phyloP scores from a whole-genome alignment of 2,113 vertebrate species.

The Entomyzon cyanotis region DNA sequence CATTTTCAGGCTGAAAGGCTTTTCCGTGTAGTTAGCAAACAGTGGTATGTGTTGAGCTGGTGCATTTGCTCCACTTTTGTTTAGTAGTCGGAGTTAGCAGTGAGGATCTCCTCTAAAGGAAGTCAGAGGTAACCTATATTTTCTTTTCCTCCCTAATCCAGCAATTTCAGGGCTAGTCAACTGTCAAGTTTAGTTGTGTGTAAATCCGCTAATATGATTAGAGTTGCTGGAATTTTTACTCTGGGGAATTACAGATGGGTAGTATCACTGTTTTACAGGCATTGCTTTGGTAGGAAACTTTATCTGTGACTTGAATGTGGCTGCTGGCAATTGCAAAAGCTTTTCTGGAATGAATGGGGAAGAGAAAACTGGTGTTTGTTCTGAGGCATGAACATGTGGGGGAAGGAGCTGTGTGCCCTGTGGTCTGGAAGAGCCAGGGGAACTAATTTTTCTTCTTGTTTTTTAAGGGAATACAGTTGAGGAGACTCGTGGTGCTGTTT shows the following conservation, averaged over 20 bases:
- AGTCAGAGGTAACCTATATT: not conserved
- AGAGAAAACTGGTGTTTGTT: not conserved
- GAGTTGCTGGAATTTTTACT: conserved; percentile 40
- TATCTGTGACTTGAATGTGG: not conserved
- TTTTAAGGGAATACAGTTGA: not conserved
- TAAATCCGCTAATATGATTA: conserved; percentile 32
- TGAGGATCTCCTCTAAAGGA: not conserved
- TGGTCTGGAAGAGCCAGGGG: not conserved
- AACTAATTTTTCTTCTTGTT: not conserved
- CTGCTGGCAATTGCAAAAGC: not conserved
- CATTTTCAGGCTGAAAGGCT: not conserved
- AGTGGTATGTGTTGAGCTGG: not conserved
- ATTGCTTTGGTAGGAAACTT: not conserved
- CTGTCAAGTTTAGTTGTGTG: conserved; percentile 36
- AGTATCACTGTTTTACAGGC: not conserved
- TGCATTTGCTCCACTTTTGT: not conserved
- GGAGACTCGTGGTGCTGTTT: not conserved
- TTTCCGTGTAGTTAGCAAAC: fast-evolving
- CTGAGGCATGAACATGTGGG: not conserved
- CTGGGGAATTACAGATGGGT: not conserved
- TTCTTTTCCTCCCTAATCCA: conserved; percentile 8
- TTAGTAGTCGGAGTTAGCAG: not conserved
- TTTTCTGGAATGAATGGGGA: not conserved
- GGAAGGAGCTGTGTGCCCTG: fast-evolving
- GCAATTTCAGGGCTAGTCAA: conserved; percentile 24